phyloP scores from a whole-genome alignment of 2,888 invertebrate species.

The Caenorhabditis virilis region DNA sequence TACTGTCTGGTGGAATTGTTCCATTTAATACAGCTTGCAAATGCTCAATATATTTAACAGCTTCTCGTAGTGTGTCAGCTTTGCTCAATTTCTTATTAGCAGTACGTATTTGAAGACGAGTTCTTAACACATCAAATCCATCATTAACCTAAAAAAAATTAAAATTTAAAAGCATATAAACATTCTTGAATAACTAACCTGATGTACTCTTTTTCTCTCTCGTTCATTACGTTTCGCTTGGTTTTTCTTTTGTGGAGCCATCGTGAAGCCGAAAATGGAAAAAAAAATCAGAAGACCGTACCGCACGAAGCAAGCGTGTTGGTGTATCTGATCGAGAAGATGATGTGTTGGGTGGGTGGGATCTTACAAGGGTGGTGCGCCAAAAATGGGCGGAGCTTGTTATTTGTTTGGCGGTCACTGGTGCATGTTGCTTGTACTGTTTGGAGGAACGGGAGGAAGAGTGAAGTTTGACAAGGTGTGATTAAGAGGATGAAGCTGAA shows the following conservation, averaged over 20 bases:
- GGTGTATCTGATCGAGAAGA: too few relatives aligned
- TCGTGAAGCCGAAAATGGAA: not conserved
- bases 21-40: slow-evolving; percentile 24
- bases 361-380: too few relatives aligned
- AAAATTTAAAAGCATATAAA: too few relatives aligned
- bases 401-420: too few relatives aligned
- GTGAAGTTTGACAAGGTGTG: not conserved
- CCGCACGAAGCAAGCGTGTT: too few relatives aligned
- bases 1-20: not conserved
- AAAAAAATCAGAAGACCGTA: not conserved
- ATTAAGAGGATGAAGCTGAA: not conserved
- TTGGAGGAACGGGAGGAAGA: not conserved
- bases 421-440: not conserved
- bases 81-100: slow-evolving; percentile 51
- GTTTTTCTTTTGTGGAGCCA: slow-evolving; percentile 38
- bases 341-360: too few relatives aligned
- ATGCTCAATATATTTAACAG: slow-evolving; percentile 44
- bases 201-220: slow-evolving; percentile 50
- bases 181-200: too few relatives aligned
- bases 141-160: too few relatives aligned
- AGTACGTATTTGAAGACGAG: slow-evolving; percentile 23
- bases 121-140: slow-evolving; percentile 45
- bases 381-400: too few relatives aligned
- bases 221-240: slow-evolving; percentile 47
- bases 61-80: slow-evolving; percentile 50